Evolutionary conservation across 2,888 invertebrate species (phyloP), one percentile per base, ranked within the genome.

Genomic region (Tachina lurida): DNA sequence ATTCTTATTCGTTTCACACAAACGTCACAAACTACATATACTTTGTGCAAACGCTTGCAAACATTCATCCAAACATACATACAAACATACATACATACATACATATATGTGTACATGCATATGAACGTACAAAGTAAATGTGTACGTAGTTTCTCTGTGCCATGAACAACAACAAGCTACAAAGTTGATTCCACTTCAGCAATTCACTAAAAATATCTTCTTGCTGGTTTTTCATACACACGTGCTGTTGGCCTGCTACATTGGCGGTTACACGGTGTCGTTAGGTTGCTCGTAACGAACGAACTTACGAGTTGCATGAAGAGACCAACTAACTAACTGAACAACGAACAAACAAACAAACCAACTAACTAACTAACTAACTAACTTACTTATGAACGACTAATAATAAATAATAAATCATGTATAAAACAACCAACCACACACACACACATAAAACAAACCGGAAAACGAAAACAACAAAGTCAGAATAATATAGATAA

Each of bases 181-280:
- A 79, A 75, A 85, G 79, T 67, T 79, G 63, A 52, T 78, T 77
- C 68, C 31, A 49, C 31, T 62, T 7, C 62, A 60, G 71, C 22
- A 10, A 49, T 62, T 15, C 49, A 39, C 10, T 12, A 22, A 63
- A 60, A 79, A 83, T 47, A 73, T 70, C 65, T 49, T n/a, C 90
- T 87, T 89, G 87, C 88, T 89, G 62, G 73, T 68, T 31, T 79
- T 86, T 82, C 87, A 87, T 85, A 77, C 12, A 73, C 7, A n/a
- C 9, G 17, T 89, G 86, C 89, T 91, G 91, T 87, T 90, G 85
- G 90, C 91, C 91, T 91, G 90, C 90, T 91, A 91, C 89, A 91
- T 91, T 91, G 91, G 91, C 91, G 91, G 91, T 91, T 91, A 91
- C 91, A 91, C 90, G 90, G 90, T 83, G 86, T 86, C 87, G 88